Conservation (phyloP, 2,797 vertebrate species). For the Notoglanidium macrostoma region DNA sequence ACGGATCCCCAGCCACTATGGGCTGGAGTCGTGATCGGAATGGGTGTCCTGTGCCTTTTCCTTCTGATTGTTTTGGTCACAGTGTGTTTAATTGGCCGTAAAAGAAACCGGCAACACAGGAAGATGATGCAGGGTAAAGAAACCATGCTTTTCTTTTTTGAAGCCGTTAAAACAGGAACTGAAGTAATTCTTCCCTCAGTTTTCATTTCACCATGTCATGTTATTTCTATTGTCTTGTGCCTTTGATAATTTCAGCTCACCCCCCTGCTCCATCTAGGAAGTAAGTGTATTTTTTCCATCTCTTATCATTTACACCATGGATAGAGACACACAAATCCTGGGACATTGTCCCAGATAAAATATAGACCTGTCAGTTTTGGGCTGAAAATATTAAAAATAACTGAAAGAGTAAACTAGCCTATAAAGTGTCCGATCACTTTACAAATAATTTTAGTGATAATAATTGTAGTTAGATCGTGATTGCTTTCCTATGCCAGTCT, state of each 20-base stretch:
- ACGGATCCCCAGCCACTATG: slow-evolving; percentile 81
- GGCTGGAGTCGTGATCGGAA: slow-evolving; percentile 83
- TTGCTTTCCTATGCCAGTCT: not conserved
- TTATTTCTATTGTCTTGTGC: slow-evolving; percentile 57
- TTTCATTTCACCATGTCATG: slow-evolving; percentile 53
- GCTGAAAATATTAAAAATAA: not conserved
- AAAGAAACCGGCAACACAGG: slow-evolving; percentile 67
- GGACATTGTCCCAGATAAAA: not conserved
- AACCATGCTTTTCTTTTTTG: slow-evolving; percentile 19
- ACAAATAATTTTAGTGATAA: not conserved
- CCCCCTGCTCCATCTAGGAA: slow-evolving; percentile 78
- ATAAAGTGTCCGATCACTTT: not conserved
- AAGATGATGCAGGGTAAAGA: slow-evolving; percentile 72
- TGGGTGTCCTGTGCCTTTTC: slow-evolving; percentile 85
- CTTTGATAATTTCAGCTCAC: slow-evolving; percentile 79
- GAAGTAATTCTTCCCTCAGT: not conserved
- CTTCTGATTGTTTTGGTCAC: slow-evolving; percentile 82
- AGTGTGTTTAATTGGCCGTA: slow-evolving; percentile 84
- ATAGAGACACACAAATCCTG: not conserved
- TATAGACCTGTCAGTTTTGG: not conserved
- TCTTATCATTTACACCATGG: not conserved
- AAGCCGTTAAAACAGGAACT: not conserved
- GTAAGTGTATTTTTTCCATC: slow-evolving; percentile 78
- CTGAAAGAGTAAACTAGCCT: no score
- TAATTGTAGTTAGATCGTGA: not conserved